Evolutionary conservation across 2,888 invertebrate species (phyloP).

Genomic region (Tetragonisca angustula): DNA sequence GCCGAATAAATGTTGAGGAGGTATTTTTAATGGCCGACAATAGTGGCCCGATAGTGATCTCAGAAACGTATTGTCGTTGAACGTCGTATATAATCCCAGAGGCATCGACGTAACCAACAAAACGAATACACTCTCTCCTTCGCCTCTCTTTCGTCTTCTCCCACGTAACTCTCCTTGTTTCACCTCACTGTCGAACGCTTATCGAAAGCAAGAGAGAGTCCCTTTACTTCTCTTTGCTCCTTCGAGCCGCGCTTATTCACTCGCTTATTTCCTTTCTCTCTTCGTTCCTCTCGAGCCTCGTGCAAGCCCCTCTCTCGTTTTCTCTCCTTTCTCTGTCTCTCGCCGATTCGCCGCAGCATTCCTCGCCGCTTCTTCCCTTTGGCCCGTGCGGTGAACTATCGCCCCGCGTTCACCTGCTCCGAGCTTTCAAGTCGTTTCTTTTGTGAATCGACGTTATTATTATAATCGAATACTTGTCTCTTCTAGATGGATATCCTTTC

Average conservation of each 20-base stretch:
- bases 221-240: conserved; percentile 63
- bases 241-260: conserved; percentile 63
- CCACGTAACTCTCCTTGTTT: conserved; percentile 43
- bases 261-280: conserved; percentile 7
- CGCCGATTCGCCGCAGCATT: conserved; percentile 3
- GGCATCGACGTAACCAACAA: conserved; percentile 75
- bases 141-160: conserved; percentile 36
- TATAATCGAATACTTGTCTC: conserved; percentile 79
- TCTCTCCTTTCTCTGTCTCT: conserved; percentile 35
- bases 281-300: not conserved
- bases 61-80: conserved; percentile 77
- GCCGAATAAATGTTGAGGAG: conserved; percentile 78
- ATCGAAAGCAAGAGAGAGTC: conserved; percentile 54
- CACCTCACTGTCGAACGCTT: conserved; percentile 46
- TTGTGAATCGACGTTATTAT: conserved; percentile 77
- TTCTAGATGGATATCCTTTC: conserved; percentile 68
- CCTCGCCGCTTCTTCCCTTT: conserved; percentile 30
- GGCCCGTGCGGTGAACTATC: conserved; percentile 43
- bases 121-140: conserved; percentile 66
- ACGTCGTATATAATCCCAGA: conserved; percentile 78
- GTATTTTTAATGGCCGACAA: conserved; percentile 80
- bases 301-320: not conserved
- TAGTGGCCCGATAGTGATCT: conserved; percentile 78
- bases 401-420: conserved; percentile 70
- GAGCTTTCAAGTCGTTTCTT: conserved; percentile 75